Percentiles rank a stretch among this genome's conserved stretches.
Evolutionary conservation across 2,888 invertebrate genomes (phyloP).

Genomic region (Minunthozetes semirufus): DNA sequence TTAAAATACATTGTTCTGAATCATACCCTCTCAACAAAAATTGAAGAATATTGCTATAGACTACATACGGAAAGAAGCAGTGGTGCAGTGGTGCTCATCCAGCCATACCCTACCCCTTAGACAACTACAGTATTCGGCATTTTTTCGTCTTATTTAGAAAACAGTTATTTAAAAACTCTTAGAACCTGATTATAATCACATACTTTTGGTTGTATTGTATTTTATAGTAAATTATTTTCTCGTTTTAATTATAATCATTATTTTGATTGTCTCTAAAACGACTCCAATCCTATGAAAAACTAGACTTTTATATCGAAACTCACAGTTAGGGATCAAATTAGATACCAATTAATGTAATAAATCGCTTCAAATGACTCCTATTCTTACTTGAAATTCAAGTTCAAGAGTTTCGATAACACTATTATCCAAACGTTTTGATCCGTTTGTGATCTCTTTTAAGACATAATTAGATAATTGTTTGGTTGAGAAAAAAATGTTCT

Average conservation of each 20-base stretch:
- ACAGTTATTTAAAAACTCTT: no score
- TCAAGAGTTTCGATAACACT: no score
- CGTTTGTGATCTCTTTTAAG: no score
- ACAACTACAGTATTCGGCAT: neutral
- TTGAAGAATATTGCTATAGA: neutral
- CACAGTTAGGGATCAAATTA: no score
- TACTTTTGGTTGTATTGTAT: neutral
- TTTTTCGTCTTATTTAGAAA: neutral
- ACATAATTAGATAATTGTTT: no score
- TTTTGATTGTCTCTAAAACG: neutral
- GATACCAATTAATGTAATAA: no score
- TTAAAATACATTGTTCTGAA: constrained; percentile 17
- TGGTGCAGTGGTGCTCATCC: constrained; percentile 26
- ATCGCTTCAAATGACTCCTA: no score
- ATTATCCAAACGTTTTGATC: no score
- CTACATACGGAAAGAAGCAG: constrained; percentile 21
- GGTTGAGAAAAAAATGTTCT: no score
- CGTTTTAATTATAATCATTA: neutral
- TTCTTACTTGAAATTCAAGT: no score
- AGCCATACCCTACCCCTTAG: neutral
- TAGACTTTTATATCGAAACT: no score
- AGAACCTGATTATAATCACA: neutral
- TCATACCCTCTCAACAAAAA: neutral
- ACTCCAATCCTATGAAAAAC: no score
- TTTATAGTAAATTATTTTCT: neutral